phyloP scores from a whole-genome alignment of 2,113 vertebrate species.

The Eudyptes chrysolophus region DNA sequence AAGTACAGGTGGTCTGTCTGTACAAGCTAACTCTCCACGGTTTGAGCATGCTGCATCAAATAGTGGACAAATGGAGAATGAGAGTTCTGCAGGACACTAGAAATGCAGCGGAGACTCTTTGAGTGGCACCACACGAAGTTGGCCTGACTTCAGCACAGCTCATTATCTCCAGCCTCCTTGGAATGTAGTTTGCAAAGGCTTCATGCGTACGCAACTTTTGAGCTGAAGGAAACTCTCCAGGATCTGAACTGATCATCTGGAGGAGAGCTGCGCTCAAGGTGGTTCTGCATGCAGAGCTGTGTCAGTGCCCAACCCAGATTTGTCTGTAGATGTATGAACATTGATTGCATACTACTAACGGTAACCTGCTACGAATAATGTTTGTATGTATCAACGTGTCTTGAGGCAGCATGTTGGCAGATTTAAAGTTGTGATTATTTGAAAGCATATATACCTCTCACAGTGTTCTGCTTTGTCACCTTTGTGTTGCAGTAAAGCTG shows the following conservation, averaged over 20 bases:
- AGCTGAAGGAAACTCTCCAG: not conserved
- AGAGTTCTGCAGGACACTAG: not conserved
- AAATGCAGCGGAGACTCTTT: not conserved
- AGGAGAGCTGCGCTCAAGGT: not conserved
- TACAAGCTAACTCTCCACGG: not conserved
- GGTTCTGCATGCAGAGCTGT: not conserved
- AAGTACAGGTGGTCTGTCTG: not conserved
- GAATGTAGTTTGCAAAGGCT: not conserved
- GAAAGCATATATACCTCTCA: not conserved
- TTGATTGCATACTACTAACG: not conserved
- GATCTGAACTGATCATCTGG: not conserved
- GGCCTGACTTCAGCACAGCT: not conserved
- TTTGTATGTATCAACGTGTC: accelerated
- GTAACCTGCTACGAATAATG: not conserved
- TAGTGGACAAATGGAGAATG: not conserved
- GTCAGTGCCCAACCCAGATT: not conserved
- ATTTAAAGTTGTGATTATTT: not conserved
- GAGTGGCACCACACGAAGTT: not conserved
- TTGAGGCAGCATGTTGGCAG: not conserved
- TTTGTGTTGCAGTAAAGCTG: constrained; percentile 87
- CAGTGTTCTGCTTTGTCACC: not conserved
- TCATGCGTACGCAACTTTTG: accelerated
- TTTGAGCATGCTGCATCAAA: not conserved
- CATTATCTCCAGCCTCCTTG: not conserved
- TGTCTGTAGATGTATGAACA: not conserved